Conservation (phyloP, 2,113 vertebrate species). For the Phyllostomus hastatus region DNA sequence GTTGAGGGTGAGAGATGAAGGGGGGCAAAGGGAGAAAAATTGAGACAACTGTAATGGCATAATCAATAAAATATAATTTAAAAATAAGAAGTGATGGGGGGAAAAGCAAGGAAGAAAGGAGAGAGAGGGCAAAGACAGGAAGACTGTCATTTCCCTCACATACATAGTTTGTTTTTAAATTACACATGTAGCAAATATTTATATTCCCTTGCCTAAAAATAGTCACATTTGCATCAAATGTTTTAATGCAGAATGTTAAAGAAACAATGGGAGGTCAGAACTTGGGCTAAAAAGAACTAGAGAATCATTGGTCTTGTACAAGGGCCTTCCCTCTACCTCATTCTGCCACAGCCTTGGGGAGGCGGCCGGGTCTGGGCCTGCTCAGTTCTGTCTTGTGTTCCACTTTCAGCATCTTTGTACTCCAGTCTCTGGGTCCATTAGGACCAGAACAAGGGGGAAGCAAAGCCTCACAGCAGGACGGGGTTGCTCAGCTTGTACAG, state of each 20-base stretch:
- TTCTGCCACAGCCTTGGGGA: background rate
- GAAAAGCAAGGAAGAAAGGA: background rate
- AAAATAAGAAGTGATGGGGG: background rate
- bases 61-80: too few relatives aligned
- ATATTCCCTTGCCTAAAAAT: background rate
- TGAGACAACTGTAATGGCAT: too few relatives aligned
- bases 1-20: too few relatives aligned
- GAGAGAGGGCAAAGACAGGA: background rate
- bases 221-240: background rate
- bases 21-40: too few relatives aligned
- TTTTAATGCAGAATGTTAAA: background rate
- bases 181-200: background rate
- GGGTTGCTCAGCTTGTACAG: background rate
- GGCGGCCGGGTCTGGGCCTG: background rate
- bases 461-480: background rate
- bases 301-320: background rate
- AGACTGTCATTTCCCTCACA: background rate
- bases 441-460: background rate
- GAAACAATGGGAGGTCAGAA: background rate
- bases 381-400: background rate
- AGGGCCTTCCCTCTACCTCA: background rate
- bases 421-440: background rate
- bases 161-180: background rate
- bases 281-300: background rate
- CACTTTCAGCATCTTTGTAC: background rate